These are phyloP conservation scores for Bombylius discolor DNA, from an alignment of 2,888 invertebrate genomes.

Conservation along the genomic window DNA sequence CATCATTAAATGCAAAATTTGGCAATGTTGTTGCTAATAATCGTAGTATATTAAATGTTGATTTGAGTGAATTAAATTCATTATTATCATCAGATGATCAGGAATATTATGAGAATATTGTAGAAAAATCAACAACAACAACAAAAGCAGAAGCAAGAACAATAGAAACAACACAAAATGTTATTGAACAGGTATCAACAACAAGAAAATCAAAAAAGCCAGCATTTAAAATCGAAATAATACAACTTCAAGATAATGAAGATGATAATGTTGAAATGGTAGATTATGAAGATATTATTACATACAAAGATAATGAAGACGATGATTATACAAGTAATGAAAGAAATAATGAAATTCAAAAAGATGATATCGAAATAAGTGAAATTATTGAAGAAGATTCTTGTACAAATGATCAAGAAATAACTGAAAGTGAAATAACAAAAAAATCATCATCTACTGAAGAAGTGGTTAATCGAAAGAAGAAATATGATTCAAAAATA, in stretches of 20 bases:
- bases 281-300: not conserved
- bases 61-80: not conserved
- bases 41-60: not conserved
- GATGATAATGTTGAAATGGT: not conserved
- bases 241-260: not conserved
- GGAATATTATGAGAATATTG: too few species aligned
- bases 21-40: not conserved
- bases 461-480: too few species aligned
- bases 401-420: not conserved
- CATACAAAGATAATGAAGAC: not conserved
- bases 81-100: not conserved
- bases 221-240: too few species aligned
- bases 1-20: slow-evolving; percentile 8
- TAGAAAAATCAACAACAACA: too few species aligned
- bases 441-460: too few species aligned
- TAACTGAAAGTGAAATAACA: too few species aligned
- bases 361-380: not conserved
- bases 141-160: too few species aligned
- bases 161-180: too few species aligned
- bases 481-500: not conserved
- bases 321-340: too few species aligned
- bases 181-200: too few species aligned
- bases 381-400: not conserved
- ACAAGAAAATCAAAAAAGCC: too few species aligned
- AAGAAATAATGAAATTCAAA: not conserved